Evolutionary conservation across 2,888 invertebrate species (phyloP).

Genomic region (Pseudococcus longispinus): DNA sequence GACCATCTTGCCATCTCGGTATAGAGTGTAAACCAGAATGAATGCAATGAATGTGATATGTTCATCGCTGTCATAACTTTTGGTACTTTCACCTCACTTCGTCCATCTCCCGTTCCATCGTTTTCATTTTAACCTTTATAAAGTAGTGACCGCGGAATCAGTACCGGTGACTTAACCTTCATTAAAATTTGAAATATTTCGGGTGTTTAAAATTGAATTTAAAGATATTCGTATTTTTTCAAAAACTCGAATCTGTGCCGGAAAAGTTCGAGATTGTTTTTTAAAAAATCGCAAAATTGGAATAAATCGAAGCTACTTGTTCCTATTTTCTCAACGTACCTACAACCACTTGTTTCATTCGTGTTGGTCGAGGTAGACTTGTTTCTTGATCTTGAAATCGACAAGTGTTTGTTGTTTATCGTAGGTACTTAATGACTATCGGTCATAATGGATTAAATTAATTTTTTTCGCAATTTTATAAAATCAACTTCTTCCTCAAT

Average conservation of each 20-base stretch:
- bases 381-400: slow-evolving; percentile 26
- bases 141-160: neutral
- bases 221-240: too few relatives aligned
- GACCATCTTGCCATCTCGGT: neutral
- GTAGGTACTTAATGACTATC: neutral
- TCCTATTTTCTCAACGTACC: neutral
- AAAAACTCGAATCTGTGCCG: too few relatives aligned
- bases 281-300: neutral
- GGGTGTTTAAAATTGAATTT: too few relatives aligned
- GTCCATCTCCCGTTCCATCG: neutral
- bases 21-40: neutral
- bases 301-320: neutral
- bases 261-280: neutral
- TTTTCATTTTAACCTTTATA: neutral
- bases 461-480: neutral
- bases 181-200: neutral
- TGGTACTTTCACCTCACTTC: neutral
- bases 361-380: slow-evolving; percentile 26
- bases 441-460: neutral
- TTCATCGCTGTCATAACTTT: neutral
- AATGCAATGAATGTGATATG: neutral
- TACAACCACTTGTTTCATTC: slow-evolving; percentile 1
- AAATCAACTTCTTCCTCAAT: too few relatives aligned
- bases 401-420: neutral
- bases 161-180: neutral